A percentile compares a stretch with the other conserved stretches of the same genome.
Conservation (phyloP, 2,888 invertebrate genomes). For the Neocrepidodera transversa region DNA sequence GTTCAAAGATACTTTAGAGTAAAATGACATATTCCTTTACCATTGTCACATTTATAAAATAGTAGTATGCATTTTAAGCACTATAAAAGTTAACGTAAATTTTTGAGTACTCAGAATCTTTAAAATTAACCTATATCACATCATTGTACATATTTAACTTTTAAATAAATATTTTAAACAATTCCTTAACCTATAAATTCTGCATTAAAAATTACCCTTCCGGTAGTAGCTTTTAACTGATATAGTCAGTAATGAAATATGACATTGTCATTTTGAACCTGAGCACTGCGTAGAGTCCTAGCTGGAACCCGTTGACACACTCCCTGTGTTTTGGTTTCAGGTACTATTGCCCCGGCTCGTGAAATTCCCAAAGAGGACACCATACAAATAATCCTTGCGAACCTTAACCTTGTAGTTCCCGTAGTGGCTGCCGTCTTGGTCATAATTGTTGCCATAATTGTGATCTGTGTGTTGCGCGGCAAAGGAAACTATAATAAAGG, state of each 20-base stretch:
- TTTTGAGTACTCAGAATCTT: too few species aligned
- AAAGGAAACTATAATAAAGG: slow-evolving; percentile 86
- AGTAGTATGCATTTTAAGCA: too few species aligned
- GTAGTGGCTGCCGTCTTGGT: slow-evolving; percentile 91
- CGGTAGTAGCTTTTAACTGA: slow-evolving; percentile 30
- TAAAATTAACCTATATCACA: neutral
- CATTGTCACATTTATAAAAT: too few species aligned
- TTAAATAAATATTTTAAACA: too few species aligned
- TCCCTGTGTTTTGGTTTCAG: slow-evolving; percentile 72
- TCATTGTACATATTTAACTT: too few species aligned
- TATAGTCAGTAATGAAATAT: slow-evolving; percentile 35
- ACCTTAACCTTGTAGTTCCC: slow-evolving; percentile 92
- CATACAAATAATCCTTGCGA: slow-evolving; percentile 85
- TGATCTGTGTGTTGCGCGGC: slow-evolving; percentile 90
- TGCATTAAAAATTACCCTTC: slow-evolving; percentile 15
- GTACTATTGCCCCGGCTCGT: slow-evolving; percentile 92
- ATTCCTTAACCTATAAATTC: slow-evolving; percentile 6
- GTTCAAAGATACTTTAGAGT: too few species aligned
- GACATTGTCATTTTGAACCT: slow-evolving; percentile 30
- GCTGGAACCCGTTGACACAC: slow-evolving; percentile 40
- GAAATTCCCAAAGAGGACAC: slow-evolving; percentile 86
- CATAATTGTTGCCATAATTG: slow-evolving; percentile 91
- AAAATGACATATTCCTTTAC: too few species aligned
- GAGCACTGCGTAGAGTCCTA: slow-evolving; percentile 31
- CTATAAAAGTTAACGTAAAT: too few species aligned